Evolutionary conservation across 1,140 invertebrate genomes (phyloP), one percentile per base, ranked within the genome.

Genomic region (Chymomyza costata): DNA sequence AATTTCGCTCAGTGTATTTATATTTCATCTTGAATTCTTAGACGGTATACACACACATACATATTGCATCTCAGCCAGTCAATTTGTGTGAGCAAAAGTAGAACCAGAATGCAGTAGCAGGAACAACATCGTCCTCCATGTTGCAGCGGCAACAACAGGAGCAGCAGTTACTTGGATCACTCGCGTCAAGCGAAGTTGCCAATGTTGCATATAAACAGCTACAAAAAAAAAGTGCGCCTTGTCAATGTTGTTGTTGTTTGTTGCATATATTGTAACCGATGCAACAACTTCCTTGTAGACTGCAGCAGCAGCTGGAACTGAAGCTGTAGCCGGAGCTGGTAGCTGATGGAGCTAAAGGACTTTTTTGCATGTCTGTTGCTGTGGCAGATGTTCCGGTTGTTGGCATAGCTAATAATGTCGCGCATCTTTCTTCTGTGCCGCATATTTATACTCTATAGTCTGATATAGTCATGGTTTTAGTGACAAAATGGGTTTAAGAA

Each of bases 161-260:
- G 39, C 18, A 44, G 40, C 19, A 44, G 15, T 25, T 19, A 46
- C 59, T 49, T 17, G 55, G 60, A 58, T 64, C 60, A 60, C 43
- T 61, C 48, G 70, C 69, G 64, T 65, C 65, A 76, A 65, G 70
- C 61, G 70, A 76, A 65, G 70, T 65, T 76, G 70, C 76, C 70
- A 76, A 76, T 76, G 70, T 76, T 76, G 70, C 70, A 76, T 53
- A 76, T 76, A 76, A 76, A 70, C 66, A 76, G 39, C 11, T 34
- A 8, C 13, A n/a, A 14, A 34, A n/a, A 14, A 34, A 34, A 34
- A 25, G 21, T 25, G 21, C 57, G 50, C 46, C 71, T 59, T 78
- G 61, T 70, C 71, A 70, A 51, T 59, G 71, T 60, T 61, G 68
- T 32, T 45, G 25, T 11, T 55, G 48, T 16, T 54, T 21, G 40